Base-by-base conservation (phyloP, 2,797 vertebrate species). In the Lophotriccus pileatus region DNA sequence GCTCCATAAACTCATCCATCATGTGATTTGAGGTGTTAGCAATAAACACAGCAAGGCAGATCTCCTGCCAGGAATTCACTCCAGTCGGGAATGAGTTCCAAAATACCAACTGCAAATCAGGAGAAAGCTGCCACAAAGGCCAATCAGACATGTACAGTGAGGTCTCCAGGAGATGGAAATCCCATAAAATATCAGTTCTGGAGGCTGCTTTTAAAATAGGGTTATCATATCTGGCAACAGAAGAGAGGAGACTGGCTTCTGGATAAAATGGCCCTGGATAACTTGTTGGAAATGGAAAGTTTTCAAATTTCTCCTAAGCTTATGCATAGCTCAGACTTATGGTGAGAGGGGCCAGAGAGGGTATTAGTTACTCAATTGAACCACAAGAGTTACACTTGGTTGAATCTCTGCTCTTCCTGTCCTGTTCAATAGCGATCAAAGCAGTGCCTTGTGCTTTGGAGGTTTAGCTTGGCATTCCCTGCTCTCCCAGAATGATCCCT, bases 141-240 rank as follows among this genome's bases (percentile, higher is more conserved):
- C 53, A 41, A 7, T 3, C 3, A 4, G 36, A 43, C 22, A 32
- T 0, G 1, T 6, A 55, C 22, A 32, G 55, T 0, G 34, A 74
- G 47, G 23, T 5, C 73, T 76, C 47, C 77, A 64, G 64, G 56
- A 89, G 52, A 74, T n/a, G 59, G 56, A 94, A 94, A 94, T 64
- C 34, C 44, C 70, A 73, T 5, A 11, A 37, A 84, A 27, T 52
- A 78, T 11, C 70, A 47, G 0, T 23, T 18, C 28, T 32, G 47
- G 21, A 69, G 10, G 25, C 27, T 8, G 24, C 28, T 15, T 46
- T 70, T 63, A 63, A 89, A 89, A 44, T 6, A 4, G 9, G 20
- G 27, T 3, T 17, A 83, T 6, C 22, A 2, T 43, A 46, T 3
- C 52, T 34, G 39, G 64, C 58, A 66, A 32, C 1, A 86, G 83